Evolutionary conservation across 2,888 invertebrate species (phyloP), one percentile per base, ranked within the genome.

Genomic region (Drosophila glabriapex): DNA sequence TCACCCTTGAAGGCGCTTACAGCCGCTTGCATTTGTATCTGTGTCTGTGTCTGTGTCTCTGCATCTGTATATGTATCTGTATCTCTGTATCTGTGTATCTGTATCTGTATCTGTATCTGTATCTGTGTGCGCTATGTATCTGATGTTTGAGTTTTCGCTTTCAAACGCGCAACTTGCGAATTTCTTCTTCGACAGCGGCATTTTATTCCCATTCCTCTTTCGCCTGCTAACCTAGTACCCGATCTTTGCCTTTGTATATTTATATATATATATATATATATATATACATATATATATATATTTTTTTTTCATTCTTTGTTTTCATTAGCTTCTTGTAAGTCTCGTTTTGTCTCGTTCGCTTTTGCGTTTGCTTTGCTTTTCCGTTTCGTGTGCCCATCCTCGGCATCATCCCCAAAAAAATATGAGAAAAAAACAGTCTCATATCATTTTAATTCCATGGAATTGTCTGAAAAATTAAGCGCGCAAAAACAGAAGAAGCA

Each of bases 181-280:
- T 86, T 90, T 90, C 89, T 76, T 85, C 71, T 50, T 80, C 68
- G 76, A 49, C 68, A 68, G 71, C 75, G 56, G 71, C 63, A 73
- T 76, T 68, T 76, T 70, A 69, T 77, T 72, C 63, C 75, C 65
- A 76, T 74, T 71, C 64, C 71, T 76, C 39, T 49, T 64, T 68
- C 78, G 82, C 82, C 89, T 89, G 89, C 83, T 89, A 89, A 89
- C 89, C 89, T 82, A 89, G 85, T 89, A 83, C 82, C 91, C 86
- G 80, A 79, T 82, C 83, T 84, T 71, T 76, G 68, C 63, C 62
- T 68, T 77, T 70, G 60, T 3, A 50, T 3, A 50, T 50, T 10
- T 9, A 28, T 25, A 3, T 12, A 43, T 22, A 22, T 74, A 67
- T 74, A 67, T 81, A 50, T 64, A 25, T 22, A 1, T 28, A 25